Conservation (phyloP, 2,113 vertebrate species). For the Pteruthius melanotis region DNA sequence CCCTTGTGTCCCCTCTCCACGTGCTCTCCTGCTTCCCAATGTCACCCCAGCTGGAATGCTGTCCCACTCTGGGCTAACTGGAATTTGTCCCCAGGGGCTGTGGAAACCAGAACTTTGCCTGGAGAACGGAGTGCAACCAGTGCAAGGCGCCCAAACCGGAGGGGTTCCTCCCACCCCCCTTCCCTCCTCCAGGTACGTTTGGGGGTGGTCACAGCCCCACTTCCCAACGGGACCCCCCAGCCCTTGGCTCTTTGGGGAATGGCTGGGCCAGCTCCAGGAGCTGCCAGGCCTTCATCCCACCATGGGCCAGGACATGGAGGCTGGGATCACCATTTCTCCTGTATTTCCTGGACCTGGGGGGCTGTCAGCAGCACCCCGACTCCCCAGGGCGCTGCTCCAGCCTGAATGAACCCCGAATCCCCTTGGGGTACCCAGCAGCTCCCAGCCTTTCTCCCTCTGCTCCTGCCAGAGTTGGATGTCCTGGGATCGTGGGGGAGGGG, state of each 20-base stretch:
- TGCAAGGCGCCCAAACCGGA: constrained; percentile 98
- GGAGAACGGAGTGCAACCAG: constrained; percentile 98
- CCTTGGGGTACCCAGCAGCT: neutral
- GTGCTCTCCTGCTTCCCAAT: neutral
- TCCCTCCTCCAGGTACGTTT: constrained; percentile 84
- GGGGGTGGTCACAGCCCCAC: fast-evolving
- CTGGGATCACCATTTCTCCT: fast-evolving
- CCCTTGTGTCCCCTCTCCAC: neutral
- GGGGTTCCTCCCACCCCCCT: constrained; percentile 88
- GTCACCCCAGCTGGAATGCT: neutral
- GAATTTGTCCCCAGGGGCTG: constrained; percentile 79
- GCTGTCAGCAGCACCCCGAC: fast-evolving
- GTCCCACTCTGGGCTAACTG: neutral
- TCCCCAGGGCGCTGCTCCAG: fast-evolving
- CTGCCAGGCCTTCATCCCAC: neutral
- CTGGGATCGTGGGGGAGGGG: fast-evolving
- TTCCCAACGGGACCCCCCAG: neutral
- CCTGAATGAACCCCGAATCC: fast-evolving
- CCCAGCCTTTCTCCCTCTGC: neutral
- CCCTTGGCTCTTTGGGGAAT: fast-evolving
- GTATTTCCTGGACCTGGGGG: fast-evolving
- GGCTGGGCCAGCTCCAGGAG: neutral
- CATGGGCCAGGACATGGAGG: fast-evolving
- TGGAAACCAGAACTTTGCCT: constrained; percentile 97
- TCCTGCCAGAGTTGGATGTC: fast-evolving